Base-by-base conservation (phyloP, 2,797 vertebrate species). In the Neopelma chrysocephalum region DNA sequence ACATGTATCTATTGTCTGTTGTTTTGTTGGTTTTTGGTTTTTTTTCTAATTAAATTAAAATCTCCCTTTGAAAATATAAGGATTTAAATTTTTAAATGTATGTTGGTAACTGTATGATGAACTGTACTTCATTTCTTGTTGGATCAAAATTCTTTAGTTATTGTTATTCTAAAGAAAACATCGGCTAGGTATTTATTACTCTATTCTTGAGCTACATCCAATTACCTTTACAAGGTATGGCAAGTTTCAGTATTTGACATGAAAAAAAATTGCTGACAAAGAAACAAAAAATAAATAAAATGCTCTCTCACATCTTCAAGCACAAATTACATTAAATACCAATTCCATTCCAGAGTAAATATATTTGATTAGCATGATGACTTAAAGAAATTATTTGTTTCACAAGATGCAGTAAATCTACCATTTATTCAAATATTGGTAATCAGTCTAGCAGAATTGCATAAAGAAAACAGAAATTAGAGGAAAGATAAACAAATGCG, bases 401-500 rank as follows among this genome's bases (percentile, higher is more conserved):
- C 48, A 32, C 68, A 87, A 43, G 43, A 56, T 36, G 81, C 42
- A 70, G n/a, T 88, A 86, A 91, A 81, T 94, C 66, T 86, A 36
- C 47, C 40, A 60, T 93, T 90, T 95, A 62, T 84, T 89, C 51
- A 88, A 68, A 70, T 72, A 83, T 32, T 89, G 47, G 56, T 94
- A 91, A 89, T 93, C 80, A 81, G 23, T 86, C 29, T 25, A 34
- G 40, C 15, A 47, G 47, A 79, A 86, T 19, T 70, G 70, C 58
- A 62, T 60, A 93, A 86, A 65, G 58, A 91, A 56, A 56, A 69
- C 9, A 38, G 58, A 88, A 94, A 93, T 94, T 69, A 96, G 58
- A 93, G 40, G 43, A 79, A 93, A 91, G 65, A 82, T 80, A 93
- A 97, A 84, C 69, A 95, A 78, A 88, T 68, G 23, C 11, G 95